Evolutionary conservation across 2,113 vertebrate species (phyloP).

Genomic region (Sebastes schlegelii): DNA sequence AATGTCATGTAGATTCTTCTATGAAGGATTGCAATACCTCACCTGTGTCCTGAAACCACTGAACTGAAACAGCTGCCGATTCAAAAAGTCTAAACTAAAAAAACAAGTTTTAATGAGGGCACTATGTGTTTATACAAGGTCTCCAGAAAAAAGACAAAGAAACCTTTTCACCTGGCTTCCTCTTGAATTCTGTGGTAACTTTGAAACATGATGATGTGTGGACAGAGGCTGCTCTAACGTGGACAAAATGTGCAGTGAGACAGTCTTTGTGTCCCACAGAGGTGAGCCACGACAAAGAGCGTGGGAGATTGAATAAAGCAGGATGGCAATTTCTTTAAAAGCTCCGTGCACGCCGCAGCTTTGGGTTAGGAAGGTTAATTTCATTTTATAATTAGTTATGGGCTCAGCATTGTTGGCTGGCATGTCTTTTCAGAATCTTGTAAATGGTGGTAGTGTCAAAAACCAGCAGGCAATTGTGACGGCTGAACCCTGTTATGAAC

Average conservation of each 20-base stretch:
- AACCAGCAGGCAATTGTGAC: neutral
- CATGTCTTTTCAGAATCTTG: neutral
- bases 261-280: neutral
- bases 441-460: neutral
- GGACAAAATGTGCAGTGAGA: neutral
- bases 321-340: neutral
- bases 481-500: neutral
- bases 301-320: neutral
- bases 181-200: slow-evolving; percentile 10
- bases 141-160: neutral
- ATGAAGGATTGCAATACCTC: neutral
- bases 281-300: neutral
- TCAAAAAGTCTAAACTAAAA: neutral
- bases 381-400: neutral
- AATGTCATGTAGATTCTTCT: too few species aligned
- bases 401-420: neutral
- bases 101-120: neutral
- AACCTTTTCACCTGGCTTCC: neutral
- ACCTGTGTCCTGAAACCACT: neutral
- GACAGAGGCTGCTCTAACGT: neutral
- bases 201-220: neutral
- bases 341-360: neutral
- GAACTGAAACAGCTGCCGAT: neutral
- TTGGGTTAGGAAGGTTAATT: slow-evolving; percentile 13
- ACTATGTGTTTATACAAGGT: neutral